Evolutionary conservation across 1,140 invertebrate genomes (phyloP).

Genomic region (Drosophila trapezifrons): DNA sequence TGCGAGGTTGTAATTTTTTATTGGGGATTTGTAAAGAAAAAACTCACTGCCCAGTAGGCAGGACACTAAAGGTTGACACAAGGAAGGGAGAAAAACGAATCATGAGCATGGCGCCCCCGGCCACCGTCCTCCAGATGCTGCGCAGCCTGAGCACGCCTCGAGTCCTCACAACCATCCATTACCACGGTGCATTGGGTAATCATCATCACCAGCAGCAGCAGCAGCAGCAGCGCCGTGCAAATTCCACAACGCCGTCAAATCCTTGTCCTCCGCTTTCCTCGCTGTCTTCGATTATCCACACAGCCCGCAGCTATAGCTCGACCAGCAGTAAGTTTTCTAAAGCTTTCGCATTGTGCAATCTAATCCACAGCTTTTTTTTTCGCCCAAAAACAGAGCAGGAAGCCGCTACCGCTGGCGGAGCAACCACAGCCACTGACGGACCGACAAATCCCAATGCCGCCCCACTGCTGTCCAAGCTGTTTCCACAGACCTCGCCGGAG

Average conservation of each 20-base stretch:
- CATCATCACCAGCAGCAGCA: slow-evolving; percentile 5
- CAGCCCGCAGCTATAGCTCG: slow-evolving; percentile 21
- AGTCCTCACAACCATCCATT: slow-evolving; percentile 18
- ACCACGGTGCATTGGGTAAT: slow-evolving; percentile 46
- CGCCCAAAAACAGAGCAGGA: slow-evolving; percentile 8
- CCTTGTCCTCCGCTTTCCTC: not conserved
- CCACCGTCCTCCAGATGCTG: slow-evolving; percentile 54
- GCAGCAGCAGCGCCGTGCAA: not conserved
- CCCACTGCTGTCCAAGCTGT: slow-evolving; percentile 72
- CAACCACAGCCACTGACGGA: not conserved
- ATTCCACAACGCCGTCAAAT: not conserved
- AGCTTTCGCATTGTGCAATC: not conserved
- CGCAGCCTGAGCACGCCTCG: slow-evolving; percentile 41
- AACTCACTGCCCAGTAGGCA: slow-evolving; percentile 19
- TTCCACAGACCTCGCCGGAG: slow-evolving; percentile 79
- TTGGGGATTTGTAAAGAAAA: slow-evolving; percentile 25
- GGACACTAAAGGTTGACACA: slow-evolving; percentile 12
- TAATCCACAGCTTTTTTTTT: not conserved
- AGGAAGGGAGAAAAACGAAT: slow-evolving; percentile 5
- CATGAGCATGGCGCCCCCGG: slow-evolving; percentile 58
- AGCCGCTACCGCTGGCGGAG: not conserved
- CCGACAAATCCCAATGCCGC: slow-evolving; percentile 2
- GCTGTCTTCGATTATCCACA: slow-evolving; percentile 6
- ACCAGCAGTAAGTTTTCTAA: slow-evolving; percentile 15
- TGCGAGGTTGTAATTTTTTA: slow-evolving; percentile 33